These are phyloP conservation scores for Sycophila sp. DNA, from an alignment of 1,140 invertebrate genomes.

Conservation along the genomic window DNA sequence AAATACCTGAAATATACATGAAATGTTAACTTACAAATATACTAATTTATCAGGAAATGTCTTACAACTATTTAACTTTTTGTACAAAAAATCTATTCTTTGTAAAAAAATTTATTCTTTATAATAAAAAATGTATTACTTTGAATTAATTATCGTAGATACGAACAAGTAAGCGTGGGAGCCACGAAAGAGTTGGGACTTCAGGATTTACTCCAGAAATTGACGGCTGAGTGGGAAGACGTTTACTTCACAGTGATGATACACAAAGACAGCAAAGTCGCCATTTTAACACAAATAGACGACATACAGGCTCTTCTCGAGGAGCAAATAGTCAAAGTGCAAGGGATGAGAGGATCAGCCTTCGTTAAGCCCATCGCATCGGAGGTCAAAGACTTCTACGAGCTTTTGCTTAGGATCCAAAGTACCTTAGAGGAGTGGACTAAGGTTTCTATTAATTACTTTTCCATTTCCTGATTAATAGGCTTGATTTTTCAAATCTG, in stretches of 20 bases:
- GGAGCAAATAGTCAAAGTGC: constrained; percentile 89
- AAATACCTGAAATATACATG: no score
- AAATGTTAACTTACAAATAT: no score
- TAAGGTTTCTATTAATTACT: constrained; percentile 67
- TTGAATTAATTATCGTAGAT: no score
- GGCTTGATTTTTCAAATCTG: no score
- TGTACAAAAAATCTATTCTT: no score
- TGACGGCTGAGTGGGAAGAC: constrained; percentile 87
- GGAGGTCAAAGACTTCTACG: constrained; percentile 85
- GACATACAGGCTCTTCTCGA: constrained; percentile 88
- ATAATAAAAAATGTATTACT: no score
- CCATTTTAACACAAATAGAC: constrained; percentile 83
- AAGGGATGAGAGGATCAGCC: constrained; percentile 89
- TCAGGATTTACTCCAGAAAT: constrained; percentile 81
- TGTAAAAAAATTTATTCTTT: no score
- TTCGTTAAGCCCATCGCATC: constrained; percentile 90
- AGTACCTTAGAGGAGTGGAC: constrained; percentile 88
- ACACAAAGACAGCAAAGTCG: constrained; percentile 83
- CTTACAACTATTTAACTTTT: no score
- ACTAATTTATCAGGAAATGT: no score
- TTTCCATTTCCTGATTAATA: no score
- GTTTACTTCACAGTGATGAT: constrained; percentile 76
- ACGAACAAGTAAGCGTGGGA: constrained; percentile 88
- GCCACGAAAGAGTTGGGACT: constrained; percentile 88
- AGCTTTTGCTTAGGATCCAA: constrained; percentile 80